Conservation (phyloP, 2,113 vertebrate species). For the Benthochromis sp. region DNA sequence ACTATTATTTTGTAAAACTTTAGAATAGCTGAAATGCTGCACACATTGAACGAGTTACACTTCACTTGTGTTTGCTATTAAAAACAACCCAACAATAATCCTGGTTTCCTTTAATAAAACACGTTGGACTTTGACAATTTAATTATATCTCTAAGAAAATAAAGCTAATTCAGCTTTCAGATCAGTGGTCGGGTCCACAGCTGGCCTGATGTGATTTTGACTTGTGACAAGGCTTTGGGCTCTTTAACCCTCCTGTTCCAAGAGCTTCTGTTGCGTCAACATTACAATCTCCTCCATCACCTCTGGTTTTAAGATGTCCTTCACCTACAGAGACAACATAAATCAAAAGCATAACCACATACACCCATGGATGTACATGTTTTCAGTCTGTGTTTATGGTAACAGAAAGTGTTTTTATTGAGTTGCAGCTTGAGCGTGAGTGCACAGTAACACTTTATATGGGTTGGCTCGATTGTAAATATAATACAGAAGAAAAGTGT, state of each 20-base stretch:
- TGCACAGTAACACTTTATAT: not conserved
- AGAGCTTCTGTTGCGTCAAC: constrained; percentile 85
- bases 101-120: not conserved
- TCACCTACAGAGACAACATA: constrained; percentile 75
- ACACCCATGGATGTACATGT: not conserved
- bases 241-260: constrained; percentile 83
- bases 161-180: not conserved
- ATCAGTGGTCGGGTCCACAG: not conserved
- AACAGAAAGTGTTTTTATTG: not conserved
- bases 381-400: not conserved
- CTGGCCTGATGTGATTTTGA: not conserved
- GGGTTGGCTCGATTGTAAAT: not conserved
- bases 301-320: constrained; percentile 92
- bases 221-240: not conserved
- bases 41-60: not conserved
- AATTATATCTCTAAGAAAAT: not conserved
- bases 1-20: not conserved
- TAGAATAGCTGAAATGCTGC: not conserved
- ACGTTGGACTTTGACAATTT: not conserved
- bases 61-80: not conserved
- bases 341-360: not conserved
- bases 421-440: not conserved
- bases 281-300: constrained; percentile 88
- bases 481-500: not conserved
- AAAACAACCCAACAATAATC: not conserved